These are phyloP conservation scores for Nannospalax galili DNA, from an alignment of 2,113 vertebrate genomes.

Conservation along the genomic window DNA sequence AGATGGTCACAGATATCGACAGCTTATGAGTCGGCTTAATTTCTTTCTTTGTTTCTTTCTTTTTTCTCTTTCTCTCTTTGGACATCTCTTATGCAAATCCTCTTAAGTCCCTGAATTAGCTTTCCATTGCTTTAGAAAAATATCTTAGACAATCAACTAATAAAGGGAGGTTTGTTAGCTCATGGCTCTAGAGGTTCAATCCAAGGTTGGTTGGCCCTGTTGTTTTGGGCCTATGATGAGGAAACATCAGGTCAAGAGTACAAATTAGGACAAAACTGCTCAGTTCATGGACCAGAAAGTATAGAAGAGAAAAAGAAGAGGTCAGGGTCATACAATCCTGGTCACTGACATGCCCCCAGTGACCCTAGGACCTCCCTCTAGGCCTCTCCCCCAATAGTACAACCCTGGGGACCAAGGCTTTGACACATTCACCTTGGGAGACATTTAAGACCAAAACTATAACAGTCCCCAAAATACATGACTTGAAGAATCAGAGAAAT, in stretches of 20 bases:
- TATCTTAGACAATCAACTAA: not conserved
- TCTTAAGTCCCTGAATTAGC: not conserved
- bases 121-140: not conserved
- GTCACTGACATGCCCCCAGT: not conserved
- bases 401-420: not conserved
- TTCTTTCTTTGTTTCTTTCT: not conserved
- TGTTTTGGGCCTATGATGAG: not conserved
- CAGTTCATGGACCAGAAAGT: not conserved
- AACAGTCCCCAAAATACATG: not conserved
- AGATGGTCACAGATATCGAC: not conserved
- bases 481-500: not conserved
- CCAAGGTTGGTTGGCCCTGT: not conserved
- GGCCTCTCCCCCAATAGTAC: not conserved
- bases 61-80: not conserved
- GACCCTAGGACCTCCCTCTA: accelerated
- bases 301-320: too few species aligned
- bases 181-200: not conserved
- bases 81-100: not conserved
- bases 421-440: not conserved
- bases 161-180: not conserved
- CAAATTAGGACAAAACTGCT: not conserved
- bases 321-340: not conserved
- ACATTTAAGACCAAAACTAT: not conserved
- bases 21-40: not conserved
- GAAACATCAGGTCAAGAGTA: too few species aligned